Evolutionary conservation across 2,888 invertebrate genomes (phyloP).

Genomic region (Cephus pygmeus): DNA sequence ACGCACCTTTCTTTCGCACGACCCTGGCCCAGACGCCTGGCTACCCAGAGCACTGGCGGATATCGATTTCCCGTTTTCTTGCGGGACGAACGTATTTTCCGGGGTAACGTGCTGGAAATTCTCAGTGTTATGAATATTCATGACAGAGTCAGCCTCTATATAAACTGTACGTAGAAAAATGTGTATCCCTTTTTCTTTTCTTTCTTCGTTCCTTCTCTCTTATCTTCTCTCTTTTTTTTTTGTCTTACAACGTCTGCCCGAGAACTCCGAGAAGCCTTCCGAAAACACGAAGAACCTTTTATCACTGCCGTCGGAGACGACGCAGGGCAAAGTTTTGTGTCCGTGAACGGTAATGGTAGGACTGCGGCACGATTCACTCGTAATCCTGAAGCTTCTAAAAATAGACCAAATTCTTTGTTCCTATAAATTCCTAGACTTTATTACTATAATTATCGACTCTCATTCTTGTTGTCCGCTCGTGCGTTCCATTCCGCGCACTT

Average conservation of each 20-base stretch:
- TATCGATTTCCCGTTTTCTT: slow-evolving; percentile 23
- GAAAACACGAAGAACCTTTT: neutral
- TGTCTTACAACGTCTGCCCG: neutral
- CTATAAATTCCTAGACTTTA: neutral
- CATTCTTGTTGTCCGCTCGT: neutral
- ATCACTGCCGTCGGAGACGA: neutral
- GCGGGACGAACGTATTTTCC: slow-evolving; percentile 17
- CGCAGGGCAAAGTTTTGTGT: neutral
- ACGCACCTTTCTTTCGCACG: slow-evolving; percentile 19
- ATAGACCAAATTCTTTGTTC: neutral
- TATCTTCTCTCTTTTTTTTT: neutral
- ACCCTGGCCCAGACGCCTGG: slow-evolving; percentile 9
- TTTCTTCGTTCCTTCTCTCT: neutral
- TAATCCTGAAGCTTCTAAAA: neutral
- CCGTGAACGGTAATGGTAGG: neutral
- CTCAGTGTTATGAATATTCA: slow-evolving; percentile 21
- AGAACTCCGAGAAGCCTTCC: neutral
- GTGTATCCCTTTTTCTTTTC: neutral
- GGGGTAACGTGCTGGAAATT: slow-evolving; percentile 10
- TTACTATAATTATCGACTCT: neutral
- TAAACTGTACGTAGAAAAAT: neutral
- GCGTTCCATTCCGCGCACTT: neutral
- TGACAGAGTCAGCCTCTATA: neutral
- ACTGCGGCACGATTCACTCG: neutral
- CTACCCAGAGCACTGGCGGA: slow-evolving; percentile 15